These are phyloP conservation scores for Ranitomeya imitator DNA, from an alignment of 2,113 vertebrate genomes.

Conservation along the genomic window DNA sequence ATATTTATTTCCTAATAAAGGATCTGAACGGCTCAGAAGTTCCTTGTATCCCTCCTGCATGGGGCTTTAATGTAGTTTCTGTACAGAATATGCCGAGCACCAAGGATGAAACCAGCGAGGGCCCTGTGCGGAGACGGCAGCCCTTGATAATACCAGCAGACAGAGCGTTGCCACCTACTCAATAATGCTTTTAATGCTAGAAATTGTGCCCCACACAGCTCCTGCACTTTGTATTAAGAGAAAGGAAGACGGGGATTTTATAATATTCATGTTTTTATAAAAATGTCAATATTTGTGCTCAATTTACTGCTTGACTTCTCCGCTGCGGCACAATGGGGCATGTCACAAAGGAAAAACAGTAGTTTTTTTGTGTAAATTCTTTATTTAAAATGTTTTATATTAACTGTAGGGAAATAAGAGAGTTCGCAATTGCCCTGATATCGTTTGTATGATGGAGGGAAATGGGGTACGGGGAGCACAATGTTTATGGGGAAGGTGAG, in stretches of 20 bases:
- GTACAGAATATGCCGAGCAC: neutral
- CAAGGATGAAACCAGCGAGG: neutral
- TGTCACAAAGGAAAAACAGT: neutral
- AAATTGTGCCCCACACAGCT: neutral
- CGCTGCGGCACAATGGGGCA: neutral
- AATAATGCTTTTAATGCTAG: neutral
- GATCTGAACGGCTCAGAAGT: neutral
- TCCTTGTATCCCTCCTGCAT: slow-evolving; percentile 4
- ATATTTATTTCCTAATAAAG: slow-evolving; percentile 40
- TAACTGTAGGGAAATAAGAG: no score
- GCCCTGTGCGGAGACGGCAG: neutral
- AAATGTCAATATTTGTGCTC: slow-evolving; percentile 1
- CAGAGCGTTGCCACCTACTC: neutral
- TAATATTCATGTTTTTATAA: neutral
- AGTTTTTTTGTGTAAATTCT: neutral
- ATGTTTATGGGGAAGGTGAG: no score
- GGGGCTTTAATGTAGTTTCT: slow-evolving; percentile 25
- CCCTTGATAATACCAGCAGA: slow-evolving; percentile 18
- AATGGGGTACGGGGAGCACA: no score
- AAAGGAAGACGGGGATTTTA: neutral
- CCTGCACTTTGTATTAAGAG: neutral
- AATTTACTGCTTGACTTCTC: neutral
- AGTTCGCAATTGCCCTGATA: no score
- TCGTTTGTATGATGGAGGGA: no score
- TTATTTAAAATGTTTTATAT: no score